phyloP scores from a whole-genome alignment of 2,888 invertebrate genomes.

The Iselma pallidipennis region DNA sequence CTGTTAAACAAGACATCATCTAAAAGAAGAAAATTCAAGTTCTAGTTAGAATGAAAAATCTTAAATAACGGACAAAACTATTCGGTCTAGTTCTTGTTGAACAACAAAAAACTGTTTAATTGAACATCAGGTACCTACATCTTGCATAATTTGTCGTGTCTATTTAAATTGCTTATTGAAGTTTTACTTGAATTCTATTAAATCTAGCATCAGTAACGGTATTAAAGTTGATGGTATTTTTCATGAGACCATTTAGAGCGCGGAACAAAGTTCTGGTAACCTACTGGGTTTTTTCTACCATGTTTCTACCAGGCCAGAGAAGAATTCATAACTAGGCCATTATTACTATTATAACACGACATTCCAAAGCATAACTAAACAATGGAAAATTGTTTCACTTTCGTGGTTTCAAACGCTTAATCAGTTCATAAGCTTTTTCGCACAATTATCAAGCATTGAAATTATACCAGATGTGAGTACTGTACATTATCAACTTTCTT shows the following conservation, averaged over 20 bases:
- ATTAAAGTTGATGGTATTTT: not conserved
- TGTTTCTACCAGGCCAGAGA: too few relatives aligned
- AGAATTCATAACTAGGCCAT: too few relatives aligned
- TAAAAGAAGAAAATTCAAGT: too few relatives aligned
- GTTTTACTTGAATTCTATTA: not conserved
- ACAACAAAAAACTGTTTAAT: not conserved
- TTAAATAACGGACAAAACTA: not conserved
- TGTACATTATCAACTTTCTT: too few relatives aligned
- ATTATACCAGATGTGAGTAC: too few relatives aligned
- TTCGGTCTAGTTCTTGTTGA: not conserved
- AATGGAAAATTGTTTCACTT: not conserved
- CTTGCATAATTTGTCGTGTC: not conserved
- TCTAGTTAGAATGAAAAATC: not conserved
- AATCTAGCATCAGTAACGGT: not conserved
- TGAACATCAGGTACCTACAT: not conserved
- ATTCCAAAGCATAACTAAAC: not conserved
- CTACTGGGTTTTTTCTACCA: not conserved
- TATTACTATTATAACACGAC: not conserved
- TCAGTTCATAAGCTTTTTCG: not conserved
- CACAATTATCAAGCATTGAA: not conserved
- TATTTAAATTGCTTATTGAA: not conserved
- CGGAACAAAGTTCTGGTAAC: not conserved
- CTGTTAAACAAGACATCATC: too few relatives aligned
- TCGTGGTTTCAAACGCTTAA: not conserved
- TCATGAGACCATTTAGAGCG: not conserved